Evolutionary conservation across 2,113 vertebrate genomes (phyloP), one percentile per base, ranked within the genome.

Genomic region (Prionailurus viverrinus): DNA sequence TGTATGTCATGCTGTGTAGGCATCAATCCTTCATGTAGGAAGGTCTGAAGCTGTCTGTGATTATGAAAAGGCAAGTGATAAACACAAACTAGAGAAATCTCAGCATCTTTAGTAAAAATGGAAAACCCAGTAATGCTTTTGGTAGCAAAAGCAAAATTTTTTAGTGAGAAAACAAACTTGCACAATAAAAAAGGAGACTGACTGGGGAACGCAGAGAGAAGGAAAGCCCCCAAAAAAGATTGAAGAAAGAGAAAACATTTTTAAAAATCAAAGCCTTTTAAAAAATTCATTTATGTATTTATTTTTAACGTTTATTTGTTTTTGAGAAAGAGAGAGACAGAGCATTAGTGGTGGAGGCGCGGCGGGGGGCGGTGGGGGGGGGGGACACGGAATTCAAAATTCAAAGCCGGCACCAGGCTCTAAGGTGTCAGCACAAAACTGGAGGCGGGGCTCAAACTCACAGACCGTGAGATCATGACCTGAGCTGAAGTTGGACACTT

Each of bases 21-120:
- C 91, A 97, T 98, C 97, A 97, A 53, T 98, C 85, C 96, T 98
- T 97, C 93, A 89, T 97, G 96, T 96, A 84, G 93, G 73, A 97
- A 97, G 91, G 91, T 96, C 96, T 92, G 73, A 71, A 91, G 73
- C 89, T 94, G 97, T 76, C 81, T 27, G 13, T 88, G 85, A 91
- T 65, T 93, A 95, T 79, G 86, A 97, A 97, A 97, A 97, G 93
- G 68, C 97, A 93, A 91, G 91, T 53, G n/a, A 93, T 97, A 97
- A 97, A 97, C 96, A 96, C 94, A 97, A 97, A 78, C 94, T 91
- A 88, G 66, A 95, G 85, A 97, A 86, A 97, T 91, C 96, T 93
- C 93, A 97, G 93, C 88, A 51, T 82, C 91, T 78, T 95, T 85
- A 91, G 96, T 97, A 97, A 98, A 98, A 94, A 94, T 84, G 96